Conservation (phyloP, 2,888 invertebrate species). For the Nomada fucata region DNA sequence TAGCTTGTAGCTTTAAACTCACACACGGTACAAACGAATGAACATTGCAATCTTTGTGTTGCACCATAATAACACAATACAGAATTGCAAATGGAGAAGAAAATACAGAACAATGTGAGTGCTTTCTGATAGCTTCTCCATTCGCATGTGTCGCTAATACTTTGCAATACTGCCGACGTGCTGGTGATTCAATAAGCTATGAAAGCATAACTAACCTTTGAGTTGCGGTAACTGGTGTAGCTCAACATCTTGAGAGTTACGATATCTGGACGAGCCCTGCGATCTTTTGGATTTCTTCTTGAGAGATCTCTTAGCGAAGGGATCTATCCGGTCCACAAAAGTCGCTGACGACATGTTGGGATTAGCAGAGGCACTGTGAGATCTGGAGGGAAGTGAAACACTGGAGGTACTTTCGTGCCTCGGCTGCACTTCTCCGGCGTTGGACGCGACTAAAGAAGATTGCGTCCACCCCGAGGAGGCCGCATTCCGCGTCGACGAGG, state of each 20-base stretch:
- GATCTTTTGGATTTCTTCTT: slow-evolving; percentile 99
- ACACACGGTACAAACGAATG: background rate
- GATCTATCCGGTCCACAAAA: slow-evolving; percentile 99
- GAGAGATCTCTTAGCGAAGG: slow-evolving; percentile 98
- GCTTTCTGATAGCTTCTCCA: background rate
- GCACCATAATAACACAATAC: no score
- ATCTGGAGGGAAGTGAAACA: slow-evolving; percentile 63
- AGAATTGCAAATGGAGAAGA: no score
- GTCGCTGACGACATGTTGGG: slow-evolving; percentile 89
- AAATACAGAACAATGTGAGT: background rate
- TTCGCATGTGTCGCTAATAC: no score
- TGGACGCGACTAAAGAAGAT: slow-evolving; percentile 65
- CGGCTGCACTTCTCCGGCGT: slow-evolving; percentile 58
- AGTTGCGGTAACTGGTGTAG: slow-evolving; percentile 97
- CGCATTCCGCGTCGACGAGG: slow-evolving; percentile 68
- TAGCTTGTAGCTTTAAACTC: background rate
- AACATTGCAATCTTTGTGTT: background rate
- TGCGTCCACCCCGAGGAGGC: slow-evolving; percentile 64
- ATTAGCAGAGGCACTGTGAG: slow-evolving; percentile 76
- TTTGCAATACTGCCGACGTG: background rate
- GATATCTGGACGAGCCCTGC: slow-evolving; percentile 99
- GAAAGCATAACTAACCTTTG: slow-evolving; percentile 90
- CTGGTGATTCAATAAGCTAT: background rate
- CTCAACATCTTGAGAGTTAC: slow-evolving; percentile 99
- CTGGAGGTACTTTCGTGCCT: slow-evolving; percentile 62